Conservation (phyloP, 2,113 vertebrate species). For the Daboia siamensis region DNA sequence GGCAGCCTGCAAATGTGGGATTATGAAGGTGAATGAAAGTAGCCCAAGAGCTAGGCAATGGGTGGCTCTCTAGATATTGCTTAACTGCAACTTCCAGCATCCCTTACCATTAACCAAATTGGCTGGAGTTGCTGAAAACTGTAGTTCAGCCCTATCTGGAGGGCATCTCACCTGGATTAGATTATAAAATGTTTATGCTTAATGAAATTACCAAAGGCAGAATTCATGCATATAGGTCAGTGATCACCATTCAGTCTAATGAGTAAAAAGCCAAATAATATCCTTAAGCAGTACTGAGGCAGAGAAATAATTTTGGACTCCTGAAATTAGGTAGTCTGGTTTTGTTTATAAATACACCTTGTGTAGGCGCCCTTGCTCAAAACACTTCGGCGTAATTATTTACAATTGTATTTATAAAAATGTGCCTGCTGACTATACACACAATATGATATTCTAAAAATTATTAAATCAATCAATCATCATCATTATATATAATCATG, state of each 20-base stretch:
- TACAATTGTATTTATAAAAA: neutral
- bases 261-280: neutral
- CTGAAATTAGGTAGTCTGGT: neutral
- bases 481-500: neutral
- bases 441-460: neutral
- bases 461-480: neutral
- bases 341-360: neutral
- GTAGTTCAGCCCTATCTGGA: neutral
- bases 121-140: neutral
- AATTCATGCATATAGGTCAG: neutral
- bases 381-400: neutral
- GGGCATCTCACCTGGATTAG: neutral
- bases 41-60: neutral
- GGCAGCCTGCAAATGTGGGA: neutral
- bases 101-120: neutral
- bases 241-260: neutral
- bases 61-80: neutral
- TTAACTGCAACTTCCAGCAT: neutral
- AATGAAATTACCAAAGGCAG: neutral
- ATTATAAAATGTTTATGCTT: neutral
- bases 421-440: neutral
- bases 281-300: neutral
- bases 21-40: neutral
- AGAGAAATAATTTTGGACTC: neutral
- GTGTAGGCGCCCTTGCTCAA: neutral